Evolutionary conservation across 1,140 invertebrate species (phyloP), one percentile per base, ranked within the genome.

Genomic region (Branchinecta lindahli): DNA sequence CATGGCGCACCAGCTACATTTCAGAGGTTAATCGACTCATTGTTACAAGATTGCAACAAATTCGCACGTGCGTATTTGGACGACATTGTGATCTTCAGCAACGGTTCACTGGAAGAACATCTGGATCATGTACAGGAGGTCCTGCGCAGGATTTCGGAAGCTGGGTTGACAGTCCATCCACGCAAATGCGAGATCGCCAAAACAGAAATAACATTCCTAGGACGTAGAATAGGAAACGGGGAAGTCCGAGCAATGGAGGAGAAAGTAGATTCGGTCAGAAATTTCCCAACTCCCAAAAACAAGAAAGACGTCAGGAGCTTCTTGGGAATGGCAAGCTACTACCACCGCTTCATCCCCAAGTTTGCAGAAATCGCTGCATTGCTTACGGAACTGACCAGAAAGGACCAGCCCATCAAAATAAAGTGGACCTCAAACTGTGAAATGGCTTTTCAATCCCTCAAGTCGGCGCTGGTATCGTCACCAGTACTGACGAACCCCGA

Each of bases 241-340:
- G 47, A 44, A 68, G 70, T 77, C 8, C n/a, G 69, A 44, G 73
- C 77, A n/a, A 72, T 75, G 69, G 70, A 74, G 0, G 70, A 72
- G 3, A 77, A 78, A 65, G 68, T 75, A 10, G 66, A 71, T 45
- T 66, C 69, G n/a, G 65, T 76, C 0, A 65, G 47, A 69, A 71
- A 72, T 3, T 78, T 75, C 46, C 73, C 74, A 5, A 47, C 61
- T 8, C 78, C 78, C 9, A 46, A 75, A 72, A 77, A 74, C 72
- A 69, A 76, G 7, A 79, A 76, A 67, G 76, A 81, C 66, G 21
- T 82, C 0, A 69, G 78, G 52, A 70, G 78, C 67, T 82, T 83
- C 71, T 72, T 81, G 9, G 81, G 80, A 3, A 77, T 82, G 69
- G 74, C 77, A 3, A 75, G 75, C 0, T 82, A 77, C 73, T 81